Evolutionary conservation across 2,113 vertebrate genomes (phyloP), one percentile per base, ranked within the genome.

Genomic region (Miniopterus natalensis): DNA sequence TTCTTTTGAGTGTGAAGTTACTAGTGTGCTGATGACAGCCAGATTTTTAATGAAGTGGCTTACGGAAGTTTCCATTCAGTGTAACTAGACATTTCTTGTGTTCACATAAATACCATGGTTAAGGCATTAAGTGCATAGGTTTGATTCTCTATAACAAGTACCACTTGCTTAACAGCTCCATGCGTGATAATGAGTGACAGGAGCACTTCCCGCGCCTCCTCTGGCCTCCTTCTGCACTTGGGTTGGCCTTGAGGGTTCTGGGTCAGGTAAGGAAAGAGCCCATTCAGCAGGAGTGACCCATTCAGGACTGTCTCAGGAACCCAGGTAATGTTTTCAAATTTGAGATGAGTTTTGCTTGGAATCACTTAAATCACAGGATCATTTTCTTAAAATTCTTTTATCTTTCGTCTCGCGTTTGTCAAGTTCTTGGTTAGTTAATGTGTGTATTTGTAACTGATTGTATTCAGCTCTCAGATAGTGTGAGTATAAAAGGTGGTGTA

Each of bases 41-140:
- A 5, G 36, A 87, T 87, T 94, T 95, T 80, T 17, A 88, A 90
- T 75, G 59, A 79, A 87, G 59, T 65, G 9, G 2, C 27, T 95
- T 49, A 57, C 2, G 51, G 47, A 95, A 59, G 13, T 94, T 93
- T 92, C 15, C 13, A 51, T 92, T 83, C 59, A 84, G 2, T 80
- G 27, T n/a, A 90, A 36, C 23, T 84, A 59, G 20, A 81, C 14
- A 42, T 73, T 80, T 73, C 27, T 68, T 71, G 7, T 57, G 55
- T 78, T 81, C 59, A 55, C 25, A 68, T 59, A 55, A 25, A n/a
- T 70, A 17, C n/a, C 74, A 21, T 36, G 10, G 90, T 42, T 63
- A 84, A 84, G 51, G 14, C 36, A 53, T 59, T 90, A 27, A n/a
- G 83, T 29, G n/a, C 45, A n/a, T 27, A 68, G 59, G 40, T 57